Base-by-base conservation (phyloP, 2,888 invertebrate genomes). In the Aethes cnicana region DNA sequence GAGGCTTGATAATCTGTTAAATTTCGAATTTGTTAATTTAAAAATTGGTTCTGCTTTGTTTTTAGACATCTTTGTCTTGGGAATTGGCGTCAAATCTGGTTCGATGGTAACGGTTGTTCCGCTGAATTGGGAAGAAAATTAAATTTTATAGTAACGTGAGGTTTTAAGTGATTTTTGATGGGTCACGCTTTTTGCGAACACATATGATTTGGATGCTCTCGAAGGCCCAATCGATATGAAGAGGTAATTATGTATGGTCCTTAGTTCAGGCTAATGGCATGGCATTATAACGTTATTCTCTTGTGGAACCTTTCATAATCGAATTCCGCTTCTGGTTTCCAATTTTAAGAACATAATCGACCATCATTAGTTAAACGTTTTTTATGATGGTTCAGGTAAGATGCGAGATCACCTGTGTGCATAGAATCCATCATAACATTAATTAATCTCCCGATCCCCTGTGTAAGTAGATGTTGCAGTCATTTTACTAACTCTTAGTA, bases 51-150 rank as follows among this genome's bases (percentile, higher is more conserved):
- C 80, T 79, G 80, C 85, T 76, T 88, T 84, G 85, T 87, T 84
- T 82, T 75, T 72, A 76, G 77, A 89, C 86, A 87, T 87, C 88
- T 88, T 87, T 87, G 85, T 89, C 74, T 73, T 59, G 63, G 26
- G 63, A 77, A 86, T 83, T 77, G 75, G 70, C 78, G 72, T 81
- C 56, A 66, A 75, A 74, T 76, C 68, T 68, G 68, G 71, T 70
- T 66, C 59, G 58, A 55, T 56, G 56, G 42, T 73, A 77, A 77
- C 70, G 69, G 73, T 62, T 47, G 75, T 76, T 80, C 61, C 66
- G 69, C 64, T 57, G 65, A 77, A 81, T 78, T 72, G 69, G 66
- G 64, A 74, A 73, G 79, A 69, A 69, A 81, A 83, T 82, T 77
- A 68, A 66, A 82, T 36, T 36, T 44, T 72, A 74, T 68, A 78